phyloP scores from a whole-genome alignment of 2,888 invertebrate species.

The Amorpha juglandis region DNA sequence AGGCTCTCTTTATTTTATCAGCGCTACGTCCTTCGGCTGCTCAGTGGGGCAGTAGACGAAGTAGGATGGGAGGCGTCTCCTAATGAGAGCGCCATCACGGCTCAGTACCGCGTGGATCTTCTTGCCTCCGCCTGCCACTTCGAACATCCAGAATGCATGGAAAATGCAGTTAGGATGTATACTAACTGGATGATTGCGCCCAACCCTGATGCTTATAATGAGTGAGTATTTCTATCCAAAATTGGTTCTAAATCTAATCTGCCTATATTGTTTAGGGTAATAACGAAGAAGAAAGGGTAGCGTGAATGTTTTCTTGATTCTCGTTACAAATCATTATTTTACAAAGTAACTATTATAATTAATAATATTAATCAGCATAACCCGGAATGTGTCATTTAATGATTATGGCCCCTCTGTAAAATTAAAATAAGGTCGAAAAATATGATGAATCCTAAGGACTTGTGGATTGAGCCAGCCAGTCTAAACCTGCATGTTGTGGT shows the following conservation, averaged over 20 bases:
- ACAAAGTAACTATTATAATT: too few species aligned
- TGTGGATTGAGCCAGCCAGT: too few species aligned
- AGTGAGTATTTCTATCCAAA: constrained; percentile 80
- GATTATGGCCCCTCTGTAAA: too few species aligned
- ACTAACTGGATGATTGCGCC: constrained; percentile 89
- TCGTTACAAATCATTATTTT: too few species aligned
- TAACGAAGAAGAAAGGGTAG: too few species aligned
- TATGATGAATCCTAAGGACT: not conserved
- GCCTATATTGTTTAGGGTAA: too few species aligned
- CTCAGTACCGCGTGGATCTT: constrained; percentile 89
- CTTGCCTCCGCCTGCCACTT: constrained; percentile 90
- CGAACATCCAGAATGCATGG: constrained; percentile 89
- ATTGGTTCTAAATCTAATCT: too few species aligned
- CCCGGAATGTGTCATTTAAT: too few species aligned
- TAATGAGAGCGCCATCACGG: constrained; percentile 87
- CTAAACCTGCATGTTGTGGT: not conserved
- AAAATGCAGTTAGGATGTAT: constrained; percentile 89
- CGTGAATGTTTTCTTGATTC: too few species aligned
- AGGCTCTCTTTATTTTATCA: constrained; percentile 53
- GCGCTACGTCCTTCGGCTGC: constrained; percentile 87
- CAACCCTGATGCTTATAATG: constrained; percentile 89
- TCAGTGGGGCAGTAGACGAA: constrained; percentile 87
- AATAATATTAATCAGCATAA: too few species aligned
- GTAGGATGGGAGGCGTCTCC: constrained; percentile 87
- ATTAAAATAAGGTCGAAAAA: too few species aligned